Percentiles rank a stretch among this genome's conserved stretches.
Evolutionary conservation across 2,113 vertebrate species (phyloP).

Genomic region (Cygnus atratus): DNA sequence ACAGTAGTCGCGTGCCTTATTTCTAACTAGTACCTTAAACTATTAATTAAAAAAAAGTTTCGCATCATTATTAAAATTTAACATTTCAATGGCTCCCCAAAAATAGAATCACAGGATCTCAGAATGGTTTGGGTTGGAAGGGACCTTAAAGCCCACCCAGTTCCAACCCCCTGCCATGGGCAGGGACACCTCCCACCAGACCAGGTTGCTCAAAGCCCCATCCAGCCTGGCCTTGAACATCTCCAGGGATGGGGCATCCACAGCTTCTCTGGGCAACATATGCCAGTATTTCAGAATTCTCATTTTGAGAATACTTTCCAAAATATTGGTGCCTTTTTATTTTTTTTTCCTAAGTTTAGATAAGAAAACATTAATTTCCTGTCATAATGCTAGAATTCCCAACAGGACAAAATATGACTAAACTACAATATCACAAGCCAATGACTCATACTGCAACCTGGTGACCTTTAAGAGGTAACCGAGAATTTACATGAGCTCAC

Average conservation of each 20-base stretch:
- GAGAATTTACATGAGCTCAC: background rate
- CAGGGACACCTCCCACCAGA: too few species aligned
- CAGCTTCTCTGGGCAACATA: background rate
- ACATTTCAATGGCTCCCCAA: background rate
- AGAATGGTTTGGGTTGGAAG: background rate
- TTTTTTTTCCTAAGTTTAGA: background rate
- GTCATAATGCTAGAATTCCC: background rate
- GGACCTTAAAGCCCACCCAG: background rate
- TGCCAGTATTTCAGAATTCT: background rate
- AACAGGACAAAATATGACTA: background rate
- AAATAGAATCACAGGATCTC: background rate
- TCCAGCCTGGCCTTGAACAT: background rate
- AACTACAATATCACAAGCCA: background rate
- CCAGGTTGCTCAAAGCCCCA: too few species aligned
- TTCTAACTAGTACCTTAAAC: background rate
- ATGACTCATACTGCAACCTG: background rate
- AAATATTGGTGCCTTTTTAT: background rate
- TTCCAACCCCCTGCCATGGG: too few species aligned
- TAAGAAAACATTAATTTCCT: background rate
- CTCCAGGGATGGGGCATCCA: background rate
- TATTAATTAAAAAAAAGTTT: background rate
- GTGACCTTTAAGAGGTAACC: conserved; percentile 6
- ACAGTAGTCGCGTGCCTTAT: background rate
- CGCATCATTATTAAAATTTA: background rate
- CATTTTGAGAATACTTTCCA: background rate